phyloP scores from a whole-genome alignment of 2,113 vertebrate genomes.

The Prunella himalayana region DNA sequence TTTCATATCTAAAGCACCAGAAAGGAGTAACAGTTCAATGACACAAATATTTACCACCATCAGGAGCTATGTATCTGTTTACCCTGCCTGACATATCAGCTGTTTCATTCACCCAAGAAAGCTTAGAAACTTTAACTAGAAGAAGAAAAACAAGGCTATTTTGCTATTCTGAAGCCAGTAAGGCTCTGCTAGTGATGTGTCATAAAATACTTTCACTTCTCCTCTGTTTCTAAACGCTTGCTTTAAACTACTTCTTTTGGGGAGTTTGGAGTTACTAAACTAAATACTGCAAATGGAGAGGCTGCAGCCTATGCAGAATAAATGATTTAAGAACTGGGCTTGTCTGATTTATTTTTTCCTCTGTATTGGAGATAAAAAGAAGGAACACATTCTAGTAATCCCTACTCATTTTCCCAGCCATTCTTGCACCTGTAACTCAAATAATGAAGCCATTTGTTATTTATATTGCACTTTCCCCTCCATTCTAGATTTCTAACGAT shows the following conservation, averaged over 20 bases:
- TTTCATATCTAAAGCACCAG: neutral
- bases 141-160: neutral
- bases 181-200: neutral
- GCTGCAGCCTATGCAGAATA: neutral
- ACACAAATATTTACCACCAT: neutral
- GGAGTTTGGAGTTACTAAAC: neutral
- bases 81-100: neutral
- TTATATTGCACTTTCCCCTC: slow-evolving; percentile 45
- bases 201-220: neutral
- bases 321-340: neutral
- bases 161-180: neutral
- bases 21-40: neutral
- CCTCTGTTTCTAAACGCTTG: neutral
- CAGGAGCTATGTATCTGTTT: neutral
- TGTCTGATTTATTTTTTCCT: neutral
- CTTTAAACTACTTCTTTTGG: neutral
- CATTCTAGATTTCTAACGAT: slow-evolving; percentile 59
- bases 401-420: neutral
- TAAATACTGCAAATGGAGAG: neutral
- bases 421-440: slow-evolving; percentile 71
- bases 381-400: slow-evolving; percentile 23
- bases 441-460: slow-evolving; percentile 67
- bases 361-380: neutral
- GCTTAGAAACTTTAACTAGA: neutral
- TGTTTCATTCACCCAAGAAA: neutral